Percentiles rank a stretch among this genome's conserved stretches.
phyloP scores from a whole-genome alignment of 2,888 invertebrate genomes.

The Synanthedon formicaeformis region DNA sequence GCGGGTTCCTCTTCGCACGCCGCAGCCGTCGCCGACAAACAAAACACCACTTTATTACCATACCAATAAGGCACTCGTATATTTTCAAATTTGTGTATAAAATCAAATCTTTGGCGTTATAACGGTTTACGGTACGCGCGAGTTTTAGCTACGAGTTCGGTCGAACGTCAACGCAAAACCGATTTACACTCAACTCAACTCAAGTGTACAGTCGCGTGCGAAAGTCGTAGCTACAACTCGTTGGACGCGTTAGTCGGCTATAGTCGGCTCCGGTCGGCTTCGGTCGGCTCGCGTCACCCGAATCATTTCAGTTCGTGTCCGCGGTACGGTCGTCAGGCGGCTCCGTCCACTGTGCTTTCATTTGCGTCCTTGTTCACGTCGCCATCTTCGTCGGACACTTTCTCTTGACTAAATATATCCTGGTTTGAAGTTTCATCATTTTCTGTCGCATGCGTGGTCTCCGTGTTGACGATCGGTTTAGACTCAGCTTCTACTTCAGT shows the following conservation, averaged over 20 bases:
- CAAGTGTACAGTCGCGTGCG: background rate
- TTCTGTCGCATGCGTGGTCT: background rate
- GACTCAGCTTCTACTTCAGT: background rate
- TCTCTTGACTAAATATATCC: constrained; percentile 35
- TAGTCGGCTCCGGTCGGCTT: background rate
- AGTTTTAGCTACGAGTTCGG: constrained; percentile 4
- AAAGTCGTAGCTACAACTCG: constrained; percentile 5
- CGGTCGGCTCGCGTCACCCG: constrained; percentile 42
- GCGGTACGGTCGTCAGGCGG: constrained; percentile 40
- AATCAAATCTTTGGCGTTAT: constrained; percentile 62
- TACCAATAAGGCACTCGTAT: constrained; percentile 70
- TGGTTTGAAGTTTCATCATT: constrained; percentile 7
- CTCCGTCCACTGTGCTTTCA: constrained; percentile 14
- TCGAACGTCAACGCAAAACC: no score
- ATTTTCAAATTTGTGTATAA: constrained; percentile 55
- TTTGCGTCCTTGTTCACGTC: background rate
- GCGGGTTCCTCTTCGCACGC: constrained; percentile 71
- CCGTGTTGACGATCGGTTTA: constrained; percentile 2
- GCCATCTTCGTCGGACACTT: constrained; percentile 10
- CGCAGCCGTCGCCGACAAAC: constrained; percentile 33
- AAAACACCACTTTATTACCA: constrained; percentile 54
- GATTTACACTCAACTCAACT: no score
- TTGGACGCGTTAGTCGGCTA: background rate
- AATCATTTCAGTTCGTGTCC: constrained; percentile 62
- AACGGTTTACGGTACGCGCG: constrained; percentile 14